phyloP scores from a whole-genome alignment of 2,113 vertebrate genomes.

The Equus przewalskii region DNA sequence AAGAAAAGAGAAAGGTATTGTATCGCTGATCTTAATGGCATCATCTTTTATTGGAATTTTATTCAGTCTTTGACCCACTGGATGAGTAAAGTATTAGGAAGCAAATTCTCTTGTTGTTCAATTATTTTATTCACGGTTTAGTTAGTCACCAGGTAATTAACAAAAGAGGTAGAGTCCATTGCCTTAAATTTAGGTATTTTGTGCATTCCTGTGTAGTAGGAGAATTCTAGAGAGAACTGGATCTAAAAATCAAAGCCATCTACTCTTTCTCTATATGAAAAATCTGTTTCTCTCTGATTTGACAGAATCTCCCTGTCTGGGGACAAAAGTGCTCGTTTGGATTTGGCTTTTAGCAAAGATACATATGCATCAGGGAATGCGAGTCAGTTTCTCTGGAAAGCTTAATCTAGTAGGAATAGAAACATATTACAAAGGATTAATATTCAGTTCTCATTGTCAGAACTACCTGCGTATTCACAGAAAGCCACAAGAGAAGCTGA shows the following conservation, averaged over 20 bases:
- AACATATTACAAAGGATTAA: conserved; percentile 53
- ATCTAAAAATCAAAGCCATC: conserved; percentile 62
- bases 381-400: conserved; percentile 62
- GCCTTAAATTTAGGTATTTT: not conserved
- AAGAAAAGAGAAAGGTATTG: not conserved
- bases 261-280: conserved; percentile 31
- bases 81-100: not conserved
- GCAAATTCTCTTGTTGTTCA: not conserved
- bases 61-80: not conserved
- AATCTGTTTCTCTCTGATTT: conserved; percentile 31
- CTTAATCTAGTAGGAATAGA: conserved; percentile 58
- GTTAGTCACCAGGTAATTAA: not conserved
- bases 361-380: not conserved
- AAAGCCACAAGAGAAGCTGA: not conserved
- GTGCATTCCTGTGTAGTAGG: not conserved
- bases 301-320: conserved; percentile 37
- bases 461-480: conserved; percentile 42
- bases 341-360: conserved; percentile 70
- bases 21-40: not conserved
- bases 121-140: not conserved
- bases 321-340: conserved; percentile 32
- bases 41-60: not conserved
- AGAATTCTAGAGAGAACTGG: conserved; percentile 32
- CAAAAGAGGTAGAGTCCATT: not conserved
- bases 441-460: conserved; percentile 18